These are phyloP conservation scores for Brevimyrus niger DNA, from an alignment of 2,113 vertebrate species.

Conservation along the genomic window DNA sequence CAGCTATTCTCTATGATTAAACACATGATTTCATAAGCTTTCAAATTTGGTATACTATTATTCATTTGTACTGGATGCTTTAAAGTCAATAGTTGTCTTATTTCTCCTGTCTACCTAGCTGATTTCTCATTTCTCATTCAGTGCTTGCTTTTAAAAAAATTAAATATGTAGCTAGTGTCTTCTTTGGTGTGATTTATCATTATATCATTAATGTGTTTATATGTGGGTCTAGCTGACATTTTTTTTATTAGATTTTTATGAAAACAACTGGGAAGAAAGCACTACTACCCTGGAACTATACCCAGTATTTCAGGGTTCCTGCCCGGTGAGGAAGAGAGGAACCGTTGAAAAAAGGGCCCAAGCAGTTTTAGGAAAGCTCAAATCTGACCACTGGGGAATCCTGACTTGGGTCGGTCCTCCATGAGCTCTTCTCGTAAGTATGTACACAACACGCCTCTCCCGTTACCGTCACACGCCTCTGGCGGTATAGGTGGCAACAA, in stretches of 20 bases:
- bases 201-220: constrained; percentile 23
- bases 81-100: not conserved
- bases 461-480: constrained; percentile 48
- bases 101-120: not conserved
- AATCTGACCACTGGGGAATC: constrained; percentile 52
- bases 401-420: constrained; percentile 68
- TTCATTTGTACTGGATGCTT: not conserved
- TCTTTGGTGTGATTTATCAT: constrained; percentile 49
- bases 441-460: constrained; percentile 41
- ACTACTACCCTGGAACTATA: constrained; percentile 70
- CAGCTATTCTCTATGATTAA: not conserved
- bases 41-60: not conserved
- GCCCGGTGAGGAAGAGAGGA: constrained; percentile 43
- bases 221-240: constrained; percentile 51
- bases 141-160: not conserved
- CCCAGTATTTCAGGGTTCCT: constrained; percentile 51
- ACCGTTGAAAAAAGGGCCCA: constrained; percentile 51
- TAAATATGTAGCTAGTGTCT: not conserved
- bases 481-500: constrained; percentile 45
- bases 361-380: constrained; percentile 58
- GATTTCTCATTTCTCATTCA: not conserved
- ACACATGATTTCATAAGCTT: not conserved
- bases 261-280: constrained; percentile 94
- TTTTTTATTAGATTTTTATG: constrained; percentile 59
- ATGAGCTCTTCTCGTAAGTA: constrained; percentile 63